Percentiles rank a stretch among this genome's conserved stretches.
Conservation (phyloP, 2,888 invertebrate species). For the Brachyptera putata region DNA sequence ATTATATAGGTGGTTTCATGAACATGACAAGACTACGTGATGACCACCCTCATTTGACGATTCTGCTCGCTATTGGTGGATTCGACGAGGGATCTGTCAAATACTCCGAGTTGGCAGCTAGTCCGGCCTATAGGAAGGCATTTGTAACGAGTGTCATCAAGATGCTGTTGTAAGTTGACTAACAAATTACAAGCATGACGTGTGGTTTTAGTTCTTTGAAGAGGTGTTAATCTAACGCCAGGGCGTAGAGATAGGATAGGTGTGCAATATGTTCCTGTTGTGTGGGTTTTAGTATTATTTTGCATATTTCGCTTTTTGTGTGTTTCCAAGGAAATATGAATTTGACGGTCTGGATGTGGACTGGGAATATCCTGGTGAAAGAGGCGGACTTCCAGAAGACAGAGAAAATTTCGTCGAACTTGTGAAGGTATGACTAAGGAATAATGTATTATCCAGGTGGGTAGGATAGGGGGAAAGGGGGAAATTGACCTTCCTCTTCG, state of each 20-base stretch:
- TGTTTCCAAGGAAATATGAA: constrained; percentile 17
- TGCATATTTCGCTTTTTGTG: no score
- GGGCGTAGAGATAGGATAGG: background rate
- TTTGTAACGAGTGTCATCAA: constrained; percentile 40
- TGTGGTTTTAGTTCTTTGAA: no score
- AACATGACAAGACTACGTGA: constrained; percentile 36
- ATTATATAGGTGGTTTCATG: constrained; percentile 37
- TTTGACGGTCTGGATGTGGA: constrained; percentile 25
- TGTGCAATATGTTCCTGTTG: background rate
- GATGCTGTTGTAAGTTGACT: constrained; percentile 37
- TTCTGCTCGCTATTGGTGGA: constrained; percentile 41
- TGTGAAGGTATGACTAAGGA: constrained; percentile 8
- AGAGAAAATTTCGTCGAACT: constrained; percentile 18
- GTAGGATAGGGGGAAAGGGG: no score
- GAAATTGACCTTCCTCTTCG: no score
- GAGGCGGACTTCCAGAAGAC: constrained; percentile 24
- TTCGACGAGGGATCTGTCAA: background rate
- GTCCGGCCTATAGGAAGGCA: background rate
- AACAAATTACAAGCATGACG: no score
- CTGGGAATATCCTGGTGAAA: constrained; percentile 24
- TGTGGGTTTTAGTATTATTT: no score
- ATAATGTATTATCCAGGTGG: no score
- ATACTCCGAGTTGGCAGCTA: constrained; percentile 3
- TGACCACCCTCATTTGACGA: constrained; percentile 39
- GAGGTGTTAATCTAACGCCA: no score